Evolutionary conservation across 2,888 invertebrate genomes (phyloP).

Genomic region (Oegoconia quadripuncta): DNA sequence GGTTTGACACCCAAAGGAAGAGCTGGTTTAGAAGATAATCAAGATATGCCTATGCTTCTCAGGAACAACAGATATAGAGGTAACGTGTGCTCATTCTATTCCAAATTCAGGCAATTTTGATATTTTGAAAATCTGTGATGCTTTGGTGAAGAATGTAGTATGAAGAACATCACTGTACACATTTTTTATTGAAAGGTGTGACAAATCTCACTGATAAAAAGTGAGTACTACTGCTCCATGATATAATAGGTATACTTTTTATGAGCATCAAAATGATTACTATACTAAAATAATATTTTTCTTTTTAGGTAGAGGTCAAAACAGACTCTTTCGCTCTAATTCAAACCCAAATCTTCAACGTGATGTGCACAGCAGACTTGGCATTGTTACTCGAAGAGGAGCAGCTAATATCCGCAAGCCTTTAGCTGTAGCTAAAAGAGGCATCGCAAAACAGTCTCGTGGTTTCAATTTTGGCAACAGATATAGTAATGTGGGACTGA

Average conservation of each 20-base stretch:
- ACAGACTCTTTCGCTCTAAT: conserved; percentile 47
- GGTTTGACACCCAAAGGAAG: conserved; percentile 63
- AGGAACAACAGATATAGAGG: conserved; percentile 42
- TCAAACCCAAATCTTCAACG: conserved; percentile 44
- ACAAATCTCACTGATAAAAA: too few relatives aligned
- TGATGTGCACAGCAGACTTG: conserved; percentile 59
- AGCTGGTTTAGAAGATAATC: conserved; percentile 55
- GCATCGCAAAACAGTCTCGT: conserved; percentile 66
- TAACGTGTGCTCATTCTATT: conserved; percentile 1
- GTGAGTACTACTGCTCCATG: too few relatives aligned
- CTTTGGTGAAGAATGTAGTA: too few relatives aligned
- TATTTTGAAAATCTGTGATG: too few relatives aligned
- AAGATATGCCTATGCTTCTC: conserved; percentile 48
- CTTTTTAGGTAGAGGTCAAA: conserved; percentile 48
- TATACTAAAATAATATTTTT: conserved; percentile 2
- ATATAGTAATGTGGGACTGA: conserved; percentile 61
- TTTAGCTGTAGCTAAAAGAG: conserved; percentile 61
- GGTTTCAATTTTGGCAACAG: conserved; percentile 50
- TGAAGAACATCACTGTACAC: too few relatives aligned
- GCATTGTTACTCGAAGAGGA: conserved; percentile 53
- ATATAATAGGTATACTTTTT: too few relatives aligned
- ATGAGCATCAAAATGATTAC: too few relatives aligned
- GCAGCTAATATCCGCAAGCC: conserved; percentile 45
- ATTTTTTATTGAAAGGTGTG: too few relatives aligned
- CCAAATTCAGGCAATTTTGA: too few relatives aligned